These are phyloP conservation scores for Lasioglossum calceatum DNA, from an alignment of 2,888 invertebrate species.

Conservation along the genomic window DNA sequence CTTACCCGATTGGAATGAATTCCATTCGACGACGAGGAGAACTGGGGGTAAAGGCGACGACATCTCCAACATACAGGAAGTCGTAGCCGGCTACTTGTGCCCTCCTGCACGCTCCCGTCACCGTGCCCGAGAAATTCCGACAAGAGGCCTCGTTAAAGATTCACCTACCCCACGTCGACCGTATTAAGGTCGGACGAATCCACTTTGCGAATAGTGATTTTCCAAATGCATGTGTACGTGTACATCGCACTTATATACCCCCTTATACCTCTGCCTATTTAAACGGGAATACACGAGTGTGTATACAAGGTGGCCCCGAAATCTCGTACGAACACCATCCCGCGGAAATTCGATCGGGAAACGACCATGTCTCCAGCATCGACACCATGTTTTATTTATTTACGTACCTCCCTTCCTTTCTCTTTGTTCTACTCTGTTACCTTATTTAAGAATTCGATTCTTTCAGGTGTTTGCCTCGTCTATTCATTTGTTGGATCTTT, in stretches of 20 bases:
- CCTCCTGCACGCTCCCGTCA: constrained; percentile 39
- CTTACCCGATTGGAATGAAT: constrained; percentile 67
- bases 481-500: background rate
- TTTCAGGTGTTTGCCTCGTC: background rate
- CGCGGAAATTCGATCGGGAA: background rate
- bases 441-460: background rate
- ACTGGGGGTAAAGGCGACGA: constrained; percentile 58
- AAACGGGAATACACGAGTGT: constrained; percentile 13
- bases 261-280: constrained; percentile 23
- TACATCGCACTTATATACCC: constrained; percentile 25
- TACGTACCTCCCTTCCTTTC: background rate
- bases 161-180: constrained; percentile 67
- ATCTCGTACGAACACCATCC: background rate
- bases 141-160: constrained; percentile 73
- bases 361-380: background rate
- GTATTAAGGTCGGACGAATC: constrained; percentile 70
- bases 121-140: constrained; percentile 66
- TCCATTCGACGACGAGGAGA: constrained; percentile 52
- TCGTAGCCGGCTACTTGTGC: constrained; percentile 61
- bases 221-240: constrained; percentile 53
- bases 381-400: background rate
- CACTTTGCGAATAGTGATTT: constrained; percentile 71
- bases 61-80: constrained; percentile 65
- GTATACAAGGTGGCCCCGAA: constrained; percentile 23
- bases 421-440: background rate